Conservation (phyloP, 2,888 invertebrate genomes). For the Eilema caniola region DNA sequence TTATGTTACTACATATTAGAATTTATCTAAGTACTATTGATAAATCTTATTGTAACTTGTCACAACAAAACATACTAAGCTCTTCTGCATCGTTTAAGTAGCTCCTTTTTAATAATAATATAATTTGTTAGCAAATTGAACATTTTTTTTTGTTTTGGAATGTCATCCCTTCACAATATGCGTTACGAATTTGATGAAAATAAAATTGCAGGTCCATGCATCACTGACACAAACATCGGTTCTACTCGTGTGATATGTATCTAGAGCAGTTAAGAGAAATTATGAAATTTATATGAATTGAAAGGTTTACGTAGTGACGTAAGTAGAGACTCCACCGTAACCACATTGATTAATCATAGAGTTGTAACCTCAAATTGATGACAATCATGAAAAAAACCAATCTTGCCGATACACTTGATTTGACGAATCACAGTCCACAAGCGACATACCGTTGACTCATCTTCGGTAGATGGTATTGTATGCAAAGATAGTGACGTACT, state of each 20-base stretch:
- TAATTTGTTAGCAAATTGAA: background rate
- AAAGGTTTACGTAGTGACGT: background rate
- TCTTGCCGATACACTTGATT: background rate
- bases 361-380: too few relatives aligned
- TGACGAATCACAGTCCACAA: slow-evolving; percentile 21
- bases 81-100: too few relatives aligned
- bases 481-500: slow-evolving; percentile 54
- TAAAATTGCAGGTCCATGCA: too few relatives aligned
- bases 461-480: slow-evolving; percentile 55
- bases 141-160: background rate
- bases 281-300: background rate
- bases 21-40: slow-evolving; percentile 31
- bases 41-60: slow-evolving; percentile 19
- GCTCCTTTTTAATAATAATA: background rate
- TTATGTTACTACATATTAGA: slow-evolving; percentile 3
- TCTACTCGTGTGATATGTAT: too few relatives aligned
- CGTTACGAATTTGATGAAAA: too few relatives aligned
- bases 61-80: too few relatives aligned
- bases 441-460: slow-evolving; percentile 50
- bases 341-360: background rate
- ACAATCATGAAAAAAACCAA: background rate
- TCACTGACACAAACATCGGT: too few relatives aligned
- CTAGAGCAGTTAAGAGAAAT: background rate
- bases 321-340: background rate
- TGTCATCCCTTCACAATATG: background rate